Conservation (phyloP, 2,113 vertebrate genomes). For the Crotalus helleri region DNA sequence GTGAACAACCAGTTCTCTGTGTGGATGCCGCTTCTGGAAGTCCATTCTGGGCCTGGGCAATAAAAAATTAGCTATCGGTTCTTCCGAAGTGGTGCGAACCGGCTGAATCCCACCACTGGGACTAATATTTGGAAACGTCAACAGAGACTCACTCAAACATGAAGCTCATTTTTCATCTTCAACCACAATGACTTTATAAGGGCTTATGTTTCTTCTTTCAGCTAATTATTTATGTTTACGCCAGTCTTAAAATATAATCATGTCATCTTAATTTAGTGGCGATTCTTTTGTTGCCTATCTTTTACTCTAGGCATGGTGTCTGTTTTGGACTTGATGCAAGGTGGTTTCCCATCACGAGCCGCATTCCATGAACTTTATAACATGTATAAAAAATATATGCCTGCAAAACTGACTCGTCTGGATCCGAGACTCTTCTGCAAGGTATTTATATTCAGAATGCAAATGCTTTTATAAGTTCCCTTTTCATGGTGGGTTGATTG, state of each 20-base stretch:
- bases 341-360: conserved; percentile 94
- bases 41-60: too few species aligned
- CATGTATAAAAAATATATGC: conserved; percentile 98
- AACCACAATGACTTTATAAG: not conserved
- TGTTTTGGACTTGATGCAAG: conserved; percentile 97
- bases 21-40: too few species aligned
- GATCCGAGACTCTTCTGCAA: conserved; percentile 98
- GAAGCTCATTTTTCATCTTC: not conserved
- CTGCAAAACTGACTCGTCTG: conserved; percentile 86
- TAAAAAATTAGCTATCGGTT: too few species aligned
- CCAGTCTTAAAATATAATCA: not conserved
- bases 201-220: not conserved
- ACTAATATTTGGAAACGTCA: not conserved
- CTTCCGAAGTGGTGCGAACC: too few species aligned
- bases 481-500: conserved; percentile 4
- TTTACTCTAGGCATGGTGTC: conserved; percentile 89
- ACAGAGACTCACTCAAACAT: not conserved
- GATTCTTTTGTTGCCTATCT: conserved; percentile 23
- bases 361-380: conserved; percentile 99
- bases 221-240: not conserved
- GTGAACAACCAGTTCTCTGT: too few species aligned
- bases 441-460: conserved; percentile 64
- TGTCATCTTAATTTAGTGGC: not conserved
- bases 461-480: not conserved
- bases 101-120: too few species aligned